Evolutionary conservation across 1,140 invertebrate species (phyloP).

Genomic region (Saccostrea cuccullata): DNA sequence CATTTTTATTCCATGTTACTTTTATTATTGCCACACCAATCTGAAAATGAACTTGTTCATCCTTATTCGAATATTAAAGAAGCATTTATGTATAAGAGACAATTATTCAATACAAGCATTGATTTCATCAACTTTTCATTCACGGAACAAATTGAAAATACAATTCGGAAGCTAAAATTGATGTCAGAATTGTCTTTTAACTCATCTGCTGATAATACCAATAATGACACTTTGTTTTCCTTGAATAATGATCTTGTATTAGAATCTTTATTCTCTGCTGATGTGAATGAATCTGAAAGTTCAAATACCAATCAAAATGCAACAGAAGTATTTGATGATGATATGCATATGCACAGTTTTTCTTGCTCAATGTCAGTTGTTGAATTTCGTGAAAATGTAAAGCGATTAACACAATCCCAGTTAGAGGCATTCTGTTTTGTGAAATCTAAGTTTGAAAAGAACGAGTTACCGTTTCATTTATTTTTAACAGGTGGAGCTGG

Average conservation of each 20-base stretch:
- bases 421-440: conserved; percentile 30
- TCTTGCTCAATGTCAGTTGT: conserved; percentile 45
- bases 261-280: neutral
- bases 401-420: conserved; percentile 24
- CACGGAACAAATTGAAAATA: conserved; percentile 54
- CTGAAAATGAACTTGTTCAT: conserved; percentile 43
- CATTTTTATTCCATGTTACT: conserved; percentile 61
- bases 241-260: neutral
- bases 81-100: conserved; percentile 49
- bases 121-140: conserved; percentile 41
- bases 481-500: conserved; percentile 60
- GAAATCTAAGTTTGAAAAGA: conserved; percentile 12
- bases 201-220: too few relatives aligned
- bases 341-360: conserved; percentile 37
- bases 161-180: conserved; percentile 42
- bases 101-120: conserved; percentile 45
- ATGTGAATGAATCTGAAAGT: neutral
- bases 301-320: neutral
- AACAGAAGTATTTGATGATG: neutral
- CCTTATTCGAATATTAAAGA: conserved; percentile 12
- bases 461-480: conserved; percentile 28
- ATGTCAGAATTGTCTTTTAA: conserved; percentile 5
- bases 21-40: conserved; percentile 51
- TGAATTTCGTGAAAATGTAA: conserved; percentile 38
- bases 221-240: neutral